Percentiles rank a stretch among this genome's conserved stretches.
phyloP scores from a whole-genome alignment of 1,140 invertebrate genomes.

The Panagrolaimus sp. region DNA sequence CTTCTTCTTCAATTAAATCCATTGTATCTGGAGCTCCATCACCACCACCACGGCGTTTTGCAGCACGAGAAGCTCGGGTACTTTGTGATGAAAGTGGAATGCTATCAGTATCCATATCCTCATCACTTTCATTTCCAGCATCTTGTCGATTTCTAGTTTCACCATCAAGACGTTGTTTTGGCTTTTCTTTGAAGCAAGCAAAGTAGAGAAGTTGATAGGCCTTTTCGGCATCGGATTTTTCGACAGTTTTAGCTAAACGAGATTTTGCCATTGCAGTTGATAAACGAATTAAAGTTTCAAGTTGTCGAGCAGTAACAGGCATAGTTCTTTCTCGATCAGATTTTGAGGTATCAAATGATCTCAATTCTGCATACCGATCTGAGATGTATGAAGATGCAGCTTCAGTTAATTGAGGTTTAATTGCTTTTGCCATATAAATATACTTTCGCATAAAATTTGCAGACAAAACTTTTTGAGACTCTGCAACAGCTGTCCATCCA shows the following conservation, averaged over 20 bases:
- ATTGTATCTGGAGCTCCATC: constrained; percentile 37
- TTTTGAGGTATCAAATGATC: constrained; percentile 76
- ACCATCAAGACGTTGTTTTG: constrained; percentile 40
- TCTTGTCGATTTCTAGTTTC: constrained; percentile 16
- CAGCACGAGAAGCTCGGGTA: constrained; percentile 10
- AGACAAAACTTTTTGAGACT: constrained; percentile 75
- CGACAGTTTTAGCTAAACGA: constrained; percentile 77
- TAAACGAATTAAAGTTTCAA: constrained; percentile 94
- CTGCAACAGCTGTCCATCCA: constrained; percentile 58
- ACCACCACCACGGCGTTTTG: constrained; percentile 15
- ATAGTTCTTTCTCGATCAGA: constrained; percentile 87
- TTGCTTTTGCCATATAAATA: constrained; percentile 83
- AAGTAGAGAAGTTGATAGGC: constrained; percentile 94
- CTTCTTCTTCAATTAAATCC: constrained; percentile 36
- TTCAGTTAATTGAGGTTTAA: constrained; percentile 81
- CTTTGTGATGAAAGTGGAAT: constrained; percentile 10
- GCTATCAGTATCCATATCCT: not conserved
- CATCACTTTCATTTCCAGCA: not conserved
- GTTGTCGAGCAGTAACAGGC: constrained; percentile 89
- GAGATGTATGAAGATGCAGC: constrained; percentile 84
- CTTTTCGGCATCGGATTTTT: constrained; percentile 75
- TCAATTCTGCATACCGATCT: constrained; percentile 83
- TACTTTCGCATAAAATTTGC: constrained; percentile 95
- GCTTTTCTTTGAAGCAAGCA: constrained; percentile 79
- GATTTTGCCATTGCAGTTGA: constrained; percentile 96